Evolutionary conservation across 1,140 invertebrate species (phyloP), one percentile per base, ranked within the genome.

Genomic region (Nasonia vitripennis): DNA sequence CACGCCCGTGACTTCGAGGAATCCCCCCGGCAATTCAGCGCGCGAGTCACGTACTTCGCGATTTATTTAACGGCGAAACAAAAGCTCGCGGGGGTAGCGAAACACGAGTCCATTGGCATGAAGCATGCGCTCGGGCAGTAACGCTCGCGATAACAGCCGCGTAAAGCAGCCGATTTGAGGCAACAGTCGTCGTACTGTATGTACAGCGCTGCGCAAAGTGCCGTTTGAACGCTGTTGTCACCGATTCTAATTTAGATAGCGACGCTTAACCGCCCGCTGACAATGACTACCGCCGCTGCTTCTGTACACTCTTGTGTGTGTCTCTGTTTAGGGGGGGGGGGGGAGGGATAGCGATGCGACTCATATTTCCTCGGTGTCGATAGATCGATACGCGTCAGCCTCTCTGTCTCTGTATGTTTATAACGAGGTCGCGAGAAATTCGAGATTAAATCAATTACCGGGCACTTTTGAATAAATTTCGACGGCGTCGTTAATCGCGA

Each of bases 181-280:
- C 55, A 62, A n/a, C 55, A 62, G 55, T n/a, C 55, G 55, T 62
- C 55, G 55, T 62, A 12, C 27, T n/a, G 67, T 23, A 14, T 14
- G 20, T 68, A 51, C 17, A 74, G 34, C 71, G 73, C 27, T 27
- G 27, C 73, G 27, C 37, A 45, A 75, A 75, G 73, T 75, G 73
- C 37, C 73, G 73, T 75, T 75, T 75, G 73, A 75, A 78, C 81
- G 90, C 89, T 89, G 87, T 90, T 87, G 88, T 89, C 88, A 87
- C 87, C 87, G 91, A 91, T 92, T 91, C 89, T 91, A 91, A 91
- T 92, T 91, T 91, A 91, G 91, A 92, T 92, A 91, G 91, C 89
- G 88, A 90, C 85, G 90, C 88, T 90, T 91, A 91, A 91, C 89
- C 88, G 31, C 87, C n/a, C 87, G 88, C 88, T 89, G 90, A 92